Evolutionary conservation across 2,888 invertebrate genomes (phyloP).

Genomic region (Eugnorisma glareosa): DNA sequence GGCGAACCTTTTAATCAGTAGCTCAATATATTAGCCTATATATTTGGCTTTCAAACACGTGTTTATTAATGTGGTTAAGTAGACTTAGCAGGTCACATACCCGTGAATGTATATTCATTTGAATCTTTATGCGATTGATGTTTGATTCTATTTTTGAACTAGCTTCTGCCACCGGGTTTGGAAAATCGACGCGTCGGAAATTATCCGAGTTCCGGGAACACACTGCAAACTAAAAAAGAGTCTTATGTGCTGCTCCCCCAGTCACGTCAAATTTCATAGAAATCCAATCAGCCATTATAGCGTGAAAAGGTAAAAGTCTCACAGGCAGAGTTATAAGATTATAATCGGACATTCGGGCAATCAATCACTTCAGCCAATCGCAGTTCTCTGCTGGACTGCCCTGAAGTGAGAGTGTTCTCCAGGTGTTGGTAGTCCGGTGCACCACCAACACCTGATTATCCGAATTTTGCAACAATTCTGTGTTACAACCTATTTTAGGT

Average conservation of each 20-base stretch:
- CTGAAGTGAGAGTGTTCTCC: too few species aligned
- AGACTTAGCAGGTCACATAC: not conserved
- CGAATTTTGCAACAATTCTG: not conserved
- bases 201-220: too few species aligned
- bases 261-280: not conserved
- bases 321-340: not conserved
- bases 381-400: not conserved
- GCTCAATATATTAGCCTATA: slow-evolving; percentile 29
- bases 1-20: slow-evolving; percentile 37
- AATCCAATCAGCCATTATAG: not conserved
- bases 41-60: slow-evolving; percentile 6
- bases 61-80: not conserved
- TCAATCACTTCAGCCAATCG: not conserved
- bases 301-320: not conserved
- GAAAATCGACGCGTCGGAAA: too few species aligned
- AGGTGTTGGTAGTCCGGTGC: too few species aligned
- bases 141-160: too few species aligned
- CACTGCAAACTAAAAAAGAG: not conserved
- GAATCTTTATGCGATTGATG: not conserved
- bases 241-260: not conserved
- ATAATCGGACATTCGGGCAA: not conserved
- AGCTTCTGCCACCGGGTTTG: not conserved
- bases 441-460: not conserved
- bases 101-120: not conserved
- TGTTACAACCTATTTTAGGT: not conserved